These are phyloP conservation scores for Andrena camellia DNA, from an alignment of 2,888 invertebrate genomes.

Conservation along the genomic window DNA sequence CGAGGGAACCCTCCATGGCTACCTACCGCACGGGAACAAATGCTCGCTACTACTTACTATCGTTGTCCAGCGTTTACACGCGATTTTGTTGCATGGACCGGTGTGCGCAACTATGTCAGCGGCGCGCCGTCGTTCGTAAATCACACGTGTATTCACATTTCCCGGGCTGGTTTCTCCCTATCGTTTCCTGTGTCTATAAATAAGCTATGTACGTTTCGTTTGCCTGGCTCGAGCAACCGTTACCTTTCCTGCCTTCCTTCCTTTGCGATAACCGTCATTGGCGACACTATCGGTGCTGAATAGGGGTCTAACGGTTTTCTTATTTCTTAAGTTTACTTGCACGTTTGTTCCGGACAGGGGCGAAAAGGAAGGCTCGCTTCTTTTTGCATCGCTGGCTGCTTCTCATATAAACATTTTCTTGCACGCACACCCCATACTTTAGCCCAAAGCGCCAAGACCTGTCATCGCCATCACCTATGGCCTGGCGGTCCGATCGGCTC, in stretches of 20 bases:
- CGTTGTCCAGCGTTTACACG: neutral
- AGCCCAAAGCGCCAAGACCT: neutral
- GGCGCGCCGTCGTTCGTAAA: no score
- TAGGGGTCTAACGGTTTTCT: no score
- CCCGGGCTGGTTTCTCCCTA: neutral
- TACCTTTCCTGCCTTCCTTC: neutral
- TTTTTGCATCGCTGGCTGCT: neutral
- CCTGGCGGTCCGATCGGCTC: neutral
- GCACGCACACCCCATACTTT: neutral
- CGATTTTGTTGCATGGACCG: neutral
- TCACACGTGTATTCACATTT: neutral
- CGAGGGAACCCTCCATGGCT: neutral
- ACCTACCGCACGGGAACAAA: neutral
- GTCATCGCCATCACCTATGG: neutral
- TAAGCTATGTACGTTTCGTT: neutral
- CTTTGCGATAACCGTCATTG: no score
- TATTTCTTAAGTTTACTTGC: no score
- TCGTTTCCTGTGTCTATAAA: constrained; percentile 4
- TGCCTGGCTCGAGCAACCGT: neutral
- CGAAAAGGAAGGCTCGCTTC: no score
- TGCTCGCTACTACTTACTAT: neutral
- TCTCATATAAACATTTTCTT: neutral
- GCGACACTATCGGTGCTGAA: no score
- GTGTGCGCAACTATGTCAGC: no score
- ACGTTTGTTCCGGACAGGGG: no score